phyloP scores from a whole-genome alignment of 1,140 invertebrate species.

The Melitaea cinxia region DNA sequence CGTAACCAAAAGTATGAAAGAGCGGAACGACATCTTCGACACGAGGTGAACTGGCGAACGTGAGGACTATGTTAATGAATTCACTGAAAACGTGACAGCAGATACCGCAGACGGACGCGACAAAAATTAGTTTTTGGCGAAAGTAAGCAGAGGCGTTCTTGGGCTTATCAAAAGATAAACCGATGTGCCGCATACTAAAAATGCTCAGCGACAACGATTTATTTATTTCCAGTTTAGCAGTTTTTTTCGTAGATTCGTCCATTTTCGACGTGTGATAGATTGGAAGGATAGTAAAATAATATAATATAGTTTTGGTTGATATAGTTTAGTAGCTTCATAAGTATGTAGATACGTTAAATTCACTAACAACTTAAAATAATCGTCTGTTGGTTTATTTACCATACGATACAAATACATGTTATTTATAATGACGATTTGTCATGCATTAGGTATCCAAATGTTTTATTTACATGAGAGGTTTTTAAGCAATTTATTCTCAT shows the following conservation, averaged over 20 bases:
- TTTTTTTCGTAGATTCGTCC: constrained; percentile 42
- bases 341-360: too few relatives aligned
- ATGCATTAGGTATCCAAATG: too few relatives aligned
- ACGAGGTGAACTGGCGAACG: constrained; percentile 63
- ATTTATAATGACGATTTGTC: too few relatives aligned
- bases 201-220: constrained; percentile 54
- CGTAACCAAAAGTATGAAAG: constrained; percentile 73
- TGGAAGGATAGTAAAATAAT: neutral
- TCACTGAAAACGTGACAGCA: constrained; percentile 74
- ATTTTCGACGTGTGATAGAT: constrained; percentile 34
- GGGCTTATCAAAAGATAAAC: constrained; percentile 57
- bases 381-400: too few relatives aligned
- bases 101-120: constrained; percentile 55
- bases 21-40: constrained; percentile 72
- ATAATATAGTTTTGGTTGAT: neutral
- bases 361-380: too few relatives aligned
- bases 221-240: constrained; percentile 63
- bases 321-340: too few relatives aligned
- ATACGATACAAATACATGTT: too few relatives aligned
- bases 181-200: constrained; percentile 64
- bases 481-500: too few relatives aligned
- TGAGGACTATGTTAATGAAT: constrained; percentile 61
- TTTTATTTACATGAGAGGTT: too few relatives aligned
- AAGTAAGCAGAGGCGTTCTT: constrained; percentile 39
- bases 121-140: constrained; percentile 57